These are phyloP conservation scores for Micromys minutus DNA, from an alignment of 2,113 vertebrate species.

Conservation along the genomic window DNA sequence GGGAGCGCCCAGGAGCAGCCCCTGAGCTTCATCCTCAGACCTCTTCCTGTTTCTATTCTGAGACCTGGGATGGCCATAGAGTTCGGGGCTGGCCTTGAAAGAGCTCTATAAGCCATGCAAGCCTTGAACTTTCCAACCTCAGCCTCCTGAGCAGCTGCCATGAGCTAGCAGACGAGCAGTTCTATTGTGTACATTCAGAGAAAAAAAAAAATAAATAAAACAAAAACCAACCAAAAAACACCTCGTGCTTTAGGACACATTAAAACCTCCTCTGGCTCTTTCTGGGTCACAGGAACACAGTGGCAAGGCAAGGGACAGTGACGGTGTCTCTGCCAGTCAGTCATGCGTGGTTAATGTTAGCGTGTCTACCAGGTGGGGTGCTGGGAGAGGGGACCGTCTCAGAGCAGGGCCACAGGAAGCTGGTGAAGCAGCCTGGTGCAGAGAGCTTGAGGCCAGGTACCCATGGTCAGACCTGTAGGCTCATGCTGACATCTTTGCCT, in stretches of 20 bases:
- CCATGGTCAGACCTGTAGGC: fast-evolving
- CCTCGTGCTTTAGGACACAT: background rate
- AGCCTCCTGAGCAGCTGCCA: background rate
- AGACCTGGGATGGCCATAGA: background rate
- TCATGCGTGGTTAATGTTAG: background rate
- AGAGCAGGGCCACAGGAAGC: background rate
- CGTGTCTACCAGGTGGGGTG: background rate
- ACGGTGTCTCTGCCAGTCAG: background rate
- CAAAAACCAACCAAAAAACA: too few relatives aligned
- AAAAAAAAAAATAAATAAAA: background rate
- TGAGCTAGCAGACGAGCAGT: background rate
- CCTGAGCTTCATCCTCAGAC: background rate
- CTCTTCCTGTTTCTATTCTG: background rate
- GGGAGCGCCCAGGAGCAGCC: background rate
- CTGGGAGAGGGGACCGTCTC: background rate
- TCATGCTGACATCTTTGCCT: background rate
- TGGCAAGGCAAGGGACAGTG: background rate
- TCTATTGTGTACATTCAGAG: background rate
- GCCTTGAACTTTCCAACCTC: background rate
- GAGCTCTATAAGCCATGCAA: background rate
- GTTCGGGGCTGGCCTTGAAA: background rate
- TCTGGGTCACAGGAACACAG: background rate
- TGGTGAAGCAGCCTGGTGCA: background rate
- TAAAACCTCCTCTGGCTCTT: background rate
- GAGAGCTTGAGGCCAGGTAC: background rate